Evolutionary conservation across 2,113 vertebrate species (phyloP).

Genomic region (Trogon surrucura): DNA sequence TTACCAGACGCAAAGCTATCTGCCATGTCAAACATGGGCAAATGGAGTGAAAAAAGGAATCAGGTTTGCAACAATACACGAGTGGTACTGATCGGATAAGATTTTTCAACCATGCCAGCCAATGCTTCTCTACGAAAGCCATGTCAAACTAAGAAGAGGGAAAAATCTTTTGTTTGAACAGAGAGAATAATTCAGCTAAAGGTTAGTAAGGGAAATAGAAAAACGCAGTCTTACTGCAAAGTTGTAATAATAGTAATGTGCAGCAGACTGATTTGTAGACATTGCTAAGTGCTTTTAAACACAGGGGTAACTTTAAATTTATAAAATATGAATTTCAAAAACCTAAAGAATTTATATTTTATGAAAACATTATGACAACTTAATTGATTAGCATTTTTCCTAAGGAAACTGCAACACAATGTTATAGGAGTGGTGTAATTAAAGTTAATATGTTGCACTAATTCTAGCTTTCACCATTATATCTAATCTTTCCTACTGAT

Average conservation of each 20-base stretch:
- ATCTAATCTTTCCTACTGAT: background rate
- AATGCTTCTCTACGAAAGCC: background rate
- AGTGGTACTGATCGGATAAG: background rate
- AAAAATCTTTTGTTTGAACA: background rate
- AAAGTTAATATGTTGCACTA: background rate
- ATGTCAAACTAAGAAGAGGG: background rate
- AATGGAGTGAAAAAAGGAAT: background rate
- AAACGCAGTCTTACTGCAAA: background rate
- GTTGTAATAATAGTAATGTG: background rate
- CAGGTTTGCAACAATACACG: background rate
- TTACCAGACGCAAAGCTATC: background rate
- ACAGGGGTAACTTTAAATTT: background rate
- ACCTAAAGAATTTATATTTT: background rate
- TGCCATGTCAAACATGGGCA: background rate
- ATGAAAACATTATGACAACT: background rate
- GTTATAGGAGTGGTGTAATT: background rate
- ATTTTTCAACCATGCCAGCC: background rate
- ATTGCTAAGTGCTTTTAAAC: background rate
- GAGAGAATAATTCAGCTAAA: background rate
- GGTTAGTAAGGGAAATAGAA: background rate
- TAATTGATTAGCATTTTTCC: background rate
- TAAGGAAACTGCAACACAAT: background rate
- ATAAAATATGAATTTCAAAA: background rate
- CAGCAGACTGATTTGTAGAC: background rate
- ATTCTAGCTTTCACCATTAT: background rate